Base-by-base conservation (phyloP, 2,797 vertebrate genomes). In the Sternotherus odoratus region DNA sequence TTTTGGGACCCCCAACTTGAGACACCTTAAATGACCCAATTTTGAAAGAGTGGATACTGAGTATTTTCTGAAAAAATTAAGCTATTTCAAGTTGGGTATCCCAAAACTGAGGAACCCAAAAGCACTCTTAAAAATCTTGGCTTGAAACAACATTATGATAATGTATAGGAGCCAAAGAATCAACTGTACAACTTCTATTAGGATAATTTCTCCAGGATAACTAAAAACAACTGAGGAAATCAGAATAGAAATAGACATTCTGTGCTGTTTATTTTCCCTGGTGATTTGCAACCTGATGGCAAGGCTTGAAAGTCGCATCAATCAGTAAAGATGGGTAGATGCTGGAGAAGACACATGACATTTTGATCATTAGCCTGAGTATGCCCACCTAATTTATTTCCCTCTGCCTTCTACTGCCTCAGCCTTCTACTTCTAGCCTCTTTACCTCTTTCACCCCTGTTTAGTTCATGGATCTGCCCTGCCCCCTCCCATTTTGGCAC, bases 401-500 rank as follows among this genome's bases (percentile, higher is more conserved):
- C 78, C 2, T 0, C 12, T 79, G 63, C 69, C 54, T 28, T 82
- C 74, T 54, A 78, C 46, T 74, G 72, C 4, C 2, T 0, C 12
- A 77, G 63, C 69, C 54, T 28, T 82, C 74, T 54, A 78, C 46
- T 74, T 63, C 4, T 82, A 63, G 46, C 89, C 79, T 13, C 80
- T 77, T 77, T 66, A 48, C 77, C 48, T 92, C 72, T 86, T 78
- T 74, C 82, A 63, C 2, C 85, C 49, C 21, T 56, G 5, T 94
- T 93, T 89, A 89, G 86, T 91, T 88, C 88, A 86, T 74, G 48
- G 50, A 30, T 95, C 7, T 89, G 48, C 13, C 90, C 39, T 93
- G 23, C 66, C 9, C 43, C 82, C 51, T 46, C 66, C 56, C 24
- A 39, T 63, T 33, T 63, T 87, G 66, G 74, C 53, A 28, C 60